Percentiles rank a stretch among this genome's conserved stretches.
Conservation (phyloP, 2,888 invertebrate species). For the Nudaria mundana region DNA sequence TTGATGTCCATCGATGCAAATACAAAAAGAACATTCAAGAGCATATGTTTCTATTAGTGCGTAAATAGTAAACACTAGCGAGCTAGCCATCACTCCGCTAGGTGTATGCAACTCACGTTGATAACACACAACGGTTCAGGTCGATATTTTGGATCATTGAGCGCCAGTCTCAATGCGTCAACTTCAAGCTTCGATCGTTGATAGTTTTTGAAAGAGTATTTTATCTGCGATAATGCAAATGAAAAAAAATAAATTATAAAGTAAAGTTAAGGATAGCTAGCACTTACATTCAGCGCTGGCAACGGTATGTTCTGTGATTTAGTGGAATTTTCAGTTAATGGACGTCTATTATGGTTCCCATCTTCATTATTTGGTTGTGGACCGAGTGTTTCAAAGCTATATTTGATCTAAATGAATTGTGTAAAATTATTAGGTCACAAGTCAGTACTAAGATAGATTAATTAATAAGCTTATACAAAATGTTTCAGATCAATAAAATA, state of each 20-base stretch:
- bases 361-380: slow-evolving; percentile 84
- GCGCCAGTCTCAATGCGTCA: slow-evolving; percentile 77
- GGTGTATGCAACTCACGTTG: slow-evolving; percentile 82
- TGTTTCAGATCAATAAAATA: neutral
- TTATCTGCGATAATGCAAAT: slow-evolving; percentile 79
- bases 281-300: slow-evolving; percentile 89
- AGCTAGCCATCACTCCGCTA: slow-evolving; percentile 36
- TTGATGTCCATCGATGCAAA: too few relatives aligned
- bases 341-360: slow-evolving; percentile 62
- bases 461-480: neutral
- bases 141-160: slow-evolving; percentile 82
- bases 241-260: slow-evolving; percentile 19
- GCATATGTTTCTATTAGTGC: slow-evolving; percentile 8
- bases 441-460: neutral
- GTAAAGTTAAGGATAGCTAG: neutral
- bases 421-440: slow-evolving; percentile 12
- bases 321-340: slow-evolving; percentile 75
- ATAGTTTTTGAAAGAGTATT: slow-evolving; percentile 85
- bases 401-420: slow-evolving; percentile 83
- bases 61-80: slow-evolving; percentile 16
- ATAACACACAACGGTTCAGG: slow-evolving; percentile 84
- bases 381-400: slow-evolving; percentile 87
- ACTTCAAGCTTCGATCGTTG: slow-evolving; percentile 82
- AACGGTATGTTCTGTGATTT: slow-evolving; percentile 85
- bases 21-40: neutral